Evolutionary conservation across 92 coral and sea anemone genomes (phyloP).

Genomic region (Palythoa grandis): DNA sequence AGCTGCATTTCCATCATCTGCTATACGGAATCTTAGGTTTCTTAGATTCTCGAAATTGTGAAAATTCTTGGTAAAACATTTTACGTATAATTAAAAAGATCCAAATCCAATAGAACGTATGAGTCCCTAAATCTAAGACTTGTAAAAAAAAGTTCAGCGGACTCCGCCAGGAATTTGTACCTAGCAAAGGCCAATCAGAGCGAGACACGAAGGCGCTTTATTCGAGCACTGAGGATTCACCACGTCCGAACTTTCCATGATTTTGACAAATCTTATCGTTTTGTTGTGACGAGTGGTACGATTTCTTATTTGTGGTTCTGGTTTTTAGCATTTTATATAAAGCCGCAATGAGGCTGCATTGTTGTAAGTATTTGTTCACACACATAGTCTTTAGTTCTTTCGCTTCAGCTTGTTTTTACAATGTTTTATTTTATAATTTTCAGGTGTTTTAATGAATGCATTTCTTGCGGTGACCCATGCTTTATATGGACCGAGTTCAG

Average conservation of each 20-base stretch:
- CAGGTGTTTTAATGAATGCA: constrained; percentile 70
- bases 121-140: constrained; percentile 38
- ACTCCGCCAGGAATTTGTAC: constrained; percentile 29
- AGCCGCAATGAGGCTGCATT: constrained; percentile 50
- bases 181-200: constrained; percentile 78
- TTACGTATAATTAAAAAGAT: background rate
- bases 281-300: background rate
- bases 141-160: constrained; percentile 56
- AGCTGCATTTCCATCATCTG: background rate
- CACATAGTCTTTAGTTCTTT: no score
- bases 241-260: constrained; percentile 42
- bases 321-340: constrained; percentile 9
- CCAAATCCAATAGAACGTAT: background rate
- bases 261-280: background rate
- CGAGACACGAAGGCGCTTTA: constrained; percentile 94
- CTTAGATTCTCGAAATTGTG: background rate
- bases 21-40: background rate
- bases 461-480: constrained; percentile 68
- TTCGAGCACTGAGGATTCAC: constrained; percentile 59
- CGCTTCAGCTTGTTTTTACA: background rate
- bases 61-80: background rate
- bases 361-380: constrained; percentile 43
- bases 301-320: constrained; percentile 18
- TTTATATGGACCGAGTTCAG: constrained; percentile 84
- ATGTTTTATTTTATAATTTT: constrained; percentile 17